Conservation (phyloP, 1,140 invertebrate species). For the Drosophila auraria region DNA sequence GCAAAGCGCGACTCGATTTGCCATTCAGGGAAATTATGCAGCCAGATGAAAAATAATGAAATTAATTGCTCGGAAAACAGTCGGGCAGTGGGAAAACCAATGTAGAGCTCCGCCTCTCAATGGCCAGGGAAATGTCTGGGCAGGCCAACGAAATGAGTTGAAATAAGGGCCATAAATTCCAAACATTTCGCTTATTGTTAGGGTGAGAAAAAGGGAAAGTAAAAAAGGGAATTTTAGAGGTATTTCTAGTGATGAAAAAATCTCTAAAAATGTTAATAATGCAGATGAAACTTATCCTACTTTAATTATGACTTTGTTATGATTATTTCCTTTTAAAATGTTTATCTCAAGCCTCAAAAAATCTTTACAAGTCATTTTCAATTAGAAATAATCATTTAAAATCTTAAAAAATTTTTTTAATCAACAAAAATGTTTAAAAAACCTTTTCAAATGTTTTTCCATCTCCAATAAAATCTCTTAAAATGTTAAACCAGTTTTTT, state of each 20-base stretch:
- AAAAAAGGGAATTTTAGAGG: neutral
- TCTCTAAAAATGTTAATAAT: neutral
- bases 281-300: too few species aligned
- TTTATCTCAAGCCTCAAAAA: neutral
- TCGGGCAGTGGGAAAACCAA: conserved; percentile 29
- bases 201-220: neutral
- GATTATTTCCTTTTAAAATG: too few species aligned
- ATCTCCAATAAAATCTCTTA: too few species aligned
- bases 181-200: conserved; percentile 7
- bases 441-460: too few species aligned
- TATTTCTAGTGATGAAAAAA: neutral
- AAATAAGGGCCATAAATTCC: conserved; percentile 7
- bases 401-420: too few species aligned
- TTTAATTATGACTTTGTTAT: too few species aligned
- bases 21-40: conserved; percentile 61
- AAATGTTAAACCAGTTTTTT: neutral
- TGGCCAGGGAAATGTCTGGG: conserved; percentile 21
- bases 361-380: neutral
- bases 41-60: conserved; percentile 68
- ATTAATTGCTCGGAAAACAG: conserved; percentile 73
- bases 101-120: conserved; percentile 9
- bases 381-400: too few species aligned
- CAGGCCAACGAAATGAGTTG: conserved; percentile 16
- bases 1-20: conserved; percentile 47
- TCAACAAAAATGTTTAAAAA: too few species aligned